Percentiles rank a stretch among this genome's conserved stretches.
phyloP scores from a whole-genome alignment of 2,797 vertebrate genomes.

The Eurystomus glaucurus region DNA sequence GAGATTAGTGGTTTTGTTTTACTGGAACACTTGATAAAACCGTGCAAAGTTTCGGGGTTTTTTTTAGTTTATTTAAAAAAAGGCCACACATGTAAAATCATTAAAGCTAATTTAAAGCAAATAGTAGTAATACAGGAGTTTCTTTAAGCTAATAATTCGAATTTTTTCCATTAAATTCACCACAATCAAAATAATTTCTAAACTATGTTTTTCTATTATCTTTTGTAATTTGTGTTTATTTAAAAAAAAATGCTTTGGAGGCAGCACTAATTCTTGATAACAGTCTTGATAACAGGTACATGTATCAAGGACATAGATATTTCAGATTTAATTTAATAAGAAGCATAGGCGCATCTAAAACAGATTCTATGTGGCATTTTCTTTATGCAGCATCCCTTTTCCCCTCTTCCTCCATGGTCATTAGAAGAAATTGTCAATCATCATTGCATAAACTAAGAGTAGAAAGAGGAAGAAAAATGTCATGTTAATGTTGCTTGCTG shows the following conservation, averaged over 20 bases:
- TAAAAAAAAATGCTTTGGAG: neutral
- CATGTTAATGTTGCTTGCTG: neutral
- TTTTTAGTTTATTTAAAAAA: neutral
- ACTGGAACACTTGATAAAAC: neutral
- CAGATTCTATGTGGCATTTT: neutral
- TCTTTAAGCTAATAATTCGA: neutral
- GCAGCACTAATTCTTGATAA: neutral
- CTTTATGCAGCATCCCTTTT: neutral
- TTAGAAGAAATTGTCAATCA: neutral
- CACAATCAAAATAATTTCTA: neutral
- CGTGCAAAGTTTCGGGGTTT: no score
- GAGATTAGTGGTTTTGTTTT: neutral
- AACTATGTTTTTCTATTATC: rapidly evolving
- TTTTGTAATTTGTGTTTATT: neutral
- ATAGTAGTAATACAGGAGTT: neutral
- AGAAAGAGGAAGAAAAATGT: neutral
- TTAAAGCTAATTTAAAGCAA: neutral
- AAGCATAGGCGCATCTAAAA: neutral
- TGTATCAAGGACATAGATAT: neutral
- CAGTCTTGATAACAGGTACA: neutral
- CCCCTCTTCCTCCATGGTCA: rapidly evolving
- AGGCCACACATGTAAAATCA: rapidly evolving
- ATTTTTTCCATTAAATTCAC: neutral
- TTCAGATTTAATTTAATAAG: neutral
- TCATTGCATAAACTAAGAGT: neutral